Evolutionary conservation across 2,888 invertebrate species (phyloP).

Genomic region (Elegia similella): DNA sequence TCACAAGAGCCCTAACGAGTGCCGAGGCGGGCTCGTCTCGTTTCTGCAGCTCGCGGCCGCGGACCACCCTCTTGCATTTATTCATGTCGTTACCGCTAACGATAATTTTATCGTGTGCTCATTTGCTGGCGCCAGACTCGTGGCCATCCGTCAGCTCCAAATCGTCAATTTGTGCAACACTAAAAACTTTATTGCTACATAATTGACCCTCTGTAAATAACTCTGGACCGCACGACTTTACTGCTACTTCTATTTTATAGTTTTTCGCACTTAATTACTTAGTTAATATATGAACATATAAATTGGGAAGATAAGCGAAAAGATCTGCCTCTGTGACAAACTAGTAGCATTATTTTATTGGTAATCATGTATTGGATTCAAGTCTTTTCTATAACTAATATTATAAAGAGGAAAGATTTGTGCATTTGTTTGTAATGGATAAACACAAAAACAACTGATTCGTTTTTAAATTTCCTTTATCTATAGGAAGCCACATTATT

Average conservation of each 20-base stretch:
- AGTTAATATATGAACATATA: neutral
- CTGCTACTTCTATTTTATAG: constrained; percentile 48
- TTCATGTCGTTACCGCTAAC: constrained; percentile 83
- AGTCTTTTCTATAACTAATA: too few relatives aligned
- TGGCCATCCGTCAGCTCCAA: constrained; percentile 77
- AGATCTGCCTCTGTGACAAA: too few relatives aligned
- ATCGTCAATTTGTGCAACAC: constrained; percentile 79
- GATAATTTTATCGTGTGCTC: constrained; percentile 83
- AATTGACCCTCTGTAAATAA: constrained; percentile 75
- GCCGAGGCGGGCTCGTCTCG: constrained; percentile 45
- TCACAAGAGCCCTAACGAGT: constrained; percentile 74
- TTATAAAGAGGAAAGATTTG: too few relatives aligned
- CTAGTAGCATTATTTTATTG: too few relatives aligned
- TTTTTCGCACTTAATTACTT: constrained; percentile 25
- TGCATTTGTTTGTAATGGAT: too few relatives aligned
- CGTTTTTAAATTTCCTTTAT: too few relatives aligned
- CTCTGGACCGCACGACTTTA: constrained; percentile 52
- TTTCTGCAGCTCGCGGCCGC: constrained; percentile 49
- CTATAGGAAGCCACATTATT: too few relatives aligned
- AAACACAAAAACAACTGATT: too few relatives aligned
- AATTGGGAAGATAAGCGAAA: too few relatives aligned
- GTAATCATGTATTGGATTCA: too few relatives aligned
- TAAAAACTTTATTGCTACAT: constrained; percentile 78
- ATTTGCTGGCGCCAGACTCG: constrained; percentile 79
- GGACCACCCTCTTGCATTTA: constrained; percentile 80